These are phyloP conservation scores for Corythoichthys intestinalis DNA, from an alignment of 2,113 vertebrate genomes.

Conservation along the genomic window DNA sequence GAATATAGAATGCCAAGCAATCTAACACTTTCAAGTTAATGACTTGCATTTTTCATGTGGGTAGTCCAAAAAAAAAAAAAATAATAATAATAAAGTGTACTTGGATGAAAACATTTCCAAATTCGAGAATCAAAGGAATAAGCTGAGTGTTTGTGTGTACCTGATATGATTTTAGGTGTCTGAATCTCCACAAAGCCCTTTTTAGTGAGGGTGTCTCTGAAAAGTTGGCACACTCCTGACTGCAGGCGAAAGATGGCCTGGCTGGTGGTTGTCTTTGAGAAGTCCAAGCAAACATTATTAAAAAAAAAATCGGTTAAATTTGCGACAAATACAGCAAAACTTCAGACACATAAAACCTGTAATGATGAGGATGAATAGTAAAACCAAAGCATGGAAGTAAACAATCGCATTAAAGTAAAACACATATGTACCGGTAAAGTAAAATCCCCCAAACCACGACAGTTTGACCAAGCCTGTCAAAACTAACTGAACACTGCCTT, in stretches of 20 bases:
- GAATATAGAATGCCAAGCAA: neutral
- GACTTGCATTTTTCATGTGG: slow-evolving; percentile 35
- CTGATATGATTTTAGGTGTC: slow-evolving; percentile 97
- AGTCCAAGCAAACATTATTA: slow-evolving; percentile 19
- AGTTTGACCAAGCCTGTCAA: slow-evolving; percentile 10
- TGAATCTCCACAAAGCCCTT: slow-evolving; percentile 98
- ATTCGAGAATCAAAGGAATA: neutral
- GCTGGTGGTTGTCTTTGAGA: slow-evolving; percentile 89
- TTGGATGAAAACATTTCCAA: neutral
- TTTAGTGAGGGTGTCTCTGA: slow-evolving; percentile 87
- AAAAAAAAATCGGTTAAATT: slow-evolving; percentile 10
- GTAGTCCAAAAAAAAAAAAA: neutral
- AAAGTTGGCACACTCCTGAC: slow-evolving; percentile 91
- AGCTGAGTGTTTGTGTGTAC: slow-evolving; percentile 58
- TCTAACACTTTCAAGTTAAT: neutral
- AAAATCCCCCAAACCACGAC: slow-evolving; percentile 16
- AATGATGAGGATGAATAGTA: slow-evolving; percentile 21
- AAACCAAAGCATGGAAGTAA: slow-evolving; percentile 11
- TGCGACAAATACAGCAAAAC: neutral
- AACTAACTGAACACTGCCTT: slow-evolving; percentile 12
- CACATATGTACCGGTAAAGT: slow-evolving; percentile 10
- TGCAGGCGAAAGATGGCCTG: slow-evolving; percentile 91
- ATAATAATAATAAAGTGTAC: neutral
- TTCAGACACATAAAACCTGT: slow-evolving; percentile 2
- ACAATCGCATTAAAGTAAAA: slow-evolving; percentile 10